phyloP scores from a whole-genome alignment of 2,113 vertebrate genomes.

The Macrotis lagotis region DNA sequence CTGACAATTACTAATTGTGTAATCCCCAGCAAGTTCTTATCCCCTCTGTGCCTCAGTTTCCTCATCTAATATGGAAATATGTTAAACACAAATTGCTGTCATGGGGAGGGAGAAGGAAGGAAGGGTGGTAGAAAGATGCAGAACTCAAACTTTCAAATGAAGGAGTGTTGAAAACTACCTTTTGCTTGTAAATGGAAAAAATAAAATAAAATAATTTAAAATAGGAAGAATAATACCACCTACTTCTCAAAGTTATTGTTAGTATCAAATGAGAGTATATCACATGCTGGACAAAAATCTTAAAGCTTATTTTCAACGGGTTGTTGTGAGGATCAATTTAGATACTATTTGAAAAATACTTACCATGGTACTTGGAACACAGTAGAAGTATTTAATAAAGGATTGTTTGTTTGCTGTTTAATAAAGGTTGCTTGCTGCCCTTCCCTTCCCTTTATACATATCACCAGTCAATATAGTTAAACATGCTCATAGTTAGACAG shows the following conservation, averaged over 20 bases:
- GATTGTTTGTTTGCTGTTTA: too few relatives aligned
- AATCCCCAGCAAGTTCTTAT: not conserved
- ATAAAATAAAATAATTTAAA: too few relatives aligned
- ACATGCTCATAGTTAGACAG: not conserved
- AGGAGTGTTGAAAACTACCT: too few relatives aligned
- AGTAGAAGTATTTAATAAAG: not conserved
- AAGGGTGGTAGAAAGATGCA: too few relatives aligned
- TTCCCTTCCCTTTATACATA: not conserved
- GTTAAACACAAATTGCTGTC: too few relatives aligned
- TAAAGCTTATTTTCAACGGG: not conserved
- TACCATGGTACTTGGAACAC: not conserved
- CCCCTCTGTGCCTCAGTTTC: not conserved
- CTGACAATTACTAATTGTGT: not conserved
- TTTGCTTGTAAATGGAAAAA: too few relatives aligned
- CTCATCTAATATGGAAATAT: too few relatives aligned
- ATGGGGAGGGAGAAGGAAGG: too few relatives aligned
- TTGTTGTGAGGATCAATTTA: not conserved
- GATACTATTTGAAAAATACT: not conserved
- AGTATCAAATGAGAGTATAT: not conserved
- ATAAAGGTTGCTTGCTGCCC: not conserved
- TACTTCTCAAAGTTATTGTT: not conserved
- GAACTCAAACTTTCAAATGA: too few relatives aligned
- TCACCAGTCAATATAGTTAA: not conserved
- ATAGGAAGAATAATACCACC: not conserved
- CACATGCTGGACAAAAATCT: not conserved